Percentiles rank a stretch among this genome's conserved stretches.
Evolutionary conservation across 2,888 invertebrate genomes (phyloP).

Genomic region (Platycnemis pennipes): DNA sequence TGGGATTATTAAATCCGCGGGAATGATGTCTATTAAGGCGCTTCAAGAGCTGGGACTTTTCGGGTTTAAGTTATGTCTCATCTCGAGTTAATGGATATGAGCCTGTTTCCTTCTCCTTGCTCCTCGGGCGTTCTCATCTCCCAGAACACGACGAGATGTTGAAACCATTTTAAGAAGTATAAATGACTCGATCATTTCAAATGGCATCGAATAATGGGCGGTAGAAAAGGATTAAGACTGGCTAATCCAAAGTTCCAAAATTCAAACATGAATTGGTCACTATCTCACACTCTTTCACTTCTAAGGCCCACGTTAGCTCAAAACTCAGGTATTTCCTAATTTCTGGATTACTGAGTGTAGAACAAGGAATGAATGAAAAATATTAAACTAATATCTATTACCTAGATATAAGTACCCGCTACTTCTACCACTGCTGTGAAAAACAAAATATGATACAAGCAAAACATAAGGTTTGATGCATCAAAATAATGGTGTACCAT

Average conservation of each 20-base stretch:
- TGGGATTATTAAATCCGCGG: conserved; percentile 27
- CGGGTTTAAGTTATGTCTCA: conserved; percentile 32
- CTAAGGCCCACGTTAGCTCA: not conserved
- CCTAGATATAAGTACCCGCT: too few species aligned
- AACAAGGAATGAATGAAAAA: too few species aligned
- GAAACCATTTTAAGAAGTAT: not conserved
- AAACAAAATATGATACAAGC: too few species aligned
- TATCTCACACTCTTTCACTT: not conserved
- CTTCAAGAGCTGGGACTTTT: conserved; percentile 35
- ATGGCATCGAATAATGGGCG: not conserved
- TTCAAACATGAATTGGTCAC: not conserved
- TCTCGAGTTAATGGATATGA: conserved; percentile 22
- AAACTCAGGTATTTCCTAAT: not conserved
- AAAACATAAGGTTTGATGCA: too few species aligned
- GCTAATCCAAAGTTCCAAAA: not conserved
- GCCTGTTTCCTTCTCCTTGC: not conserved
- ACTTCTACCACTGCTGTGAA: too few species aligned
- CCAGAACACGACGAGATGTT: not conserved
- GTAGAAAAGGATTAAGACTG: not conserved
- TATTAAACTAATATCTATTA: too few species aligned
- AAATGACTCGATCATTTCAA: conserved; percentile 26
- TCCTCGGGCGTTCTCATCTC: not conserved
- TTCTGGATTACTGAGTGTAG: too few species aligned
- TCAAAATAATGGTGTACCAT: too few species aligned
- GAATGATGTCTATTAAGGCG: conserved; percentile 25